phyloP scores from a whole-genome alignment of 2,113 vertebrate genomes.

The Picathartes gymnocephalus region DNA sequence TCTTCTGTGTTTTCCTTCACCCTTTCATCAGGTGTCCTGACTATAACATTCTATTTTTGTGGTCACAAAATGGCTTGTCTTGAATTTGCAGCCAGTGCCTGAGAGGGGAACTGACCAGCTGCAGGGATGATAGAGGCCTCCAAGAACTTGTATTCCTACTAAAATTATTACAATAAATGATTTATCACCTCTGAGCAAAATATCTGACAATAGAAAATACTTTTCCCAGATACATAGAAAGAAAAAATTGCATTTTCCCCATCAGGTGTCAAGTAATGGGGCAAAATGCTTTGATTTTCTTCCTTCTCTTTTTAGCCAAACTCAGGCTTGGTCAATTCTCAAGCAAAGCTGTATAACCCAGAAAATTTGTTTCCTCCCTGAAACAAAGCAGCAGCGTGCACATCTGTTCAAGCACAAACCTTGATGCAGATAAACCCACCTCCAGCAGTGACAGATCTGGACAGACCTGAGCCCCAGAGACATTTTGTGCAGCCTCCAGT shows the following conservation, averaged over 20 bases:
- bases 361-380: background rate
- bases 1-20: background rate
- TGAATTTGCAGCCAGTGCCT: background rate
- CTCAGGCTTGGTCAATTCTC: background rate
- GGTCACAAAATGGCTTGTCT: background rate
- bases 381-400: background rate
- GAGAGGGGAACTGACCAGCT: background rate
- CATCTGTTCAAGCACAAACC: background rate
- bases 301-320: background rate
- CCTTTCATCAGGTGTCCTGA: background rate
- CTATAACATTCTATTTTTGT: background rate
- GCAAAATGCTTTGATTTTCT: background rate
- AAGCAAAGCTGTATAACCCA: background rate
- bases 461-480: background rate
- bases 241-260: background rate
- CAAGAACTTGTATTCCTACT: background rate
- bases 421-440: accelerated
- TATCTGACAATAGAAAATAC: background rate
- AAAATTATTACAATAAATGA: background rate
- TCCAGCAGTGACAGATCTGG: background rate
- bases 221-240: background rate
- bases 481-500: background rate
- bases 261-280: accelerated
- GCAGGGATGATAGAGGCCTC: background rate
- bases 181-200: background rate